Evolutionary conservation across 2,797 vertebrate species (phyloP).

Genomic region (Gobionotothen gibberifrons): DNA sequence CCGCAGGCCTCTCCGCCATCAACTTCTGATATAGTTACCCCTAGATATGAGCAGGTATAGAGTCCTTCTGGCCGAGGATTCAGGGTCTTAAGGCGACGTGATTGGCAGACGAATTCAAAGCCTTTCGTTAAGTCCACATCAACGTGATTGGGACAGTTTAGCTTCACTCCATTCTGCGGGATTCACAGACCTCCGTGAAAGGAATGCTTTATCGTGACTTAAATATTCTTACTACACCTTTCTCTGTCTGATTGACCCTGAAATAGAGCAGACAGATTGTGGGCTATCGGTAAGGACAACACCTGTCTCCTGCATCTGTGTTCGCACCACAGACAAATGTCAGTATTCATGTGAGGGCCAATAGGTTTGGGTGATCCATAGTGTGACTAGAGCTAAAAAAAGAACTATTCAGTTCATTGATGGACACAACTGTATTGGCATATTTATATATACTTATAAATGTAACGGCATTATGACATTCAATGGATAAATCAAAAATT

Average conservation of each 20-base stretch:
- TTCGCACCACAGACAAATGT: slow-evolving; percentile 8
- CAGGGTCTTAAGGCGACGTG: slow-evolving; percentile 67
- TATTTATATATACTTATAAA: neutral
- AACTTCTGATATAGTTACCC: slow-evolving; percentile 63
- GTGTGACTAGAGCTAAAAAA: neutral
- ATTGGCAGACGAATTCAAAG: slow-evolving; percentile 79
- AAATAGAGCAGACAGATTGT: slow-evolving; percentile 40
- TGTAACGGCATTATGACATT: too few species aligned
- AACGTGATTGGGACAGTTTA: slow-evolving; percentile 59
- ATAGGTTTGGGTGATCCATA: neutral
- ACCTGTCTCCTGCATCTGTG: slow-evolving; percentile 6
- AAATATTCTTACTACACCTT: slow-evolving; percentile 29
- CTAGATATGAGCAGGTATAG: slow-evolving; percentile 54
- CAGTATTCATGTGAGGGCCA: neutral
- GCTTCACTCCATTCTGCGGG: slow-evolving; percentile 62
- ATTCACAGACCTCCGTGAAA: slow-evolving; percentile 59
- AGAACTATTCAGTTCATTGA: neutral
- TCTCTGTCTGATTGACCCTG: slow-evolving; percentile 35
- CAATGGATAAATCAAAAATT: too few species aligned
- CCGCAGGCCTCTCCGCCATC: slow-evolving; percentile 39
- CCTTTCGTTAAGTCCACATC: slow-evolving; percentile 72
- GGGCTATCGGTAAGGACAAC: slow-evolving; percentile 4
- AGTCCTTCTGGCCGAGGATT: slow-evolving; percentile 62
- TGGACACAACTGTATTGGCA: too few species aligned
- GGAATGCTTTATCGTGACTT: slow-evolving; percentile 61